phyloP scores from a whole-genome alignment of 2,113 vertebrate species.

The Suricata suricatta region DNA sequence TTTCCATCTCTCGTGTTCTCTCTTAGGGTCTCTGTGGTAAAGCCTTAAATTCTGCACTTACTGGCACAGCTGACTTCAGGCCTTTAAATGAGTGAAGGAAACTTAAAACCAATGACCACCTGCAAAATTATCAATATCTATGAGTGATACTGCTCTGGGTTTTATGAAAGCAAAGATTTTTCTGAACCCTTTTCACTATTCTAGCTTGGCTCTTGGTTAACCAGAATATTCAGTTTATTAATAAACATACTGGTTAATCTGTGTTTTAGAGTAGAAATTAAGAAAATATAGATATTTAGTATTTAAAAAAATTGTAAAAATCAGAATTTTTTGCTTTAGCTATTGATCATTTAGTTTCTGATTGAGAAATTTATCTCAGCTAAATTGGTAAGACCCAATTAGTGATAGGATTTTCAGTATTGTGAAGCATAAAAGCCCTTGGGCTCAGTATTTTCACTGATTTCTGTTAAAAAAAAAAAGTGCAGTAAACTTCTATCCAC shows the following conservation, averaged over 20 bases:
- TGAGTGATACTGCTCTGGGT: not conserved
- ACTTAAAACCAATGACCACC: not conserved
- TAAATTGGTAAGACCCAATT: not conserved
- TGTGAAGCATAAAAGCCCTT: not conserved
- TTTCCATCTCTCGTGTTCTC: not conserved
- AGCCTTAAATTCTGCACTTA: not conserved
- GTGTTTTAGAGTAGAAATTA: slow-evolving; percentile 8
- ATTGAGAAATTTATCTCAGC: not conserved
- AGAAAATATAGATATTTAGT: not conserved
- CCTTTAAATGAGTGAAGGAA: not conserved
- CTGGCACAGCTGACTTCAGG: not conserved
- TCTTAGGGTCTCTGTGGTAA: not conserved
- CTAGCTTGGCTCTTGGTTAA: not conserved
- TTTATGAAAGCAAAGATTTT: slow-evolving; percentile 7
- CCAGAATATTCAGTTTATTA: not conserved
- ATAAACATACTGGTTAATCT: slow-evolving; percentile 33
- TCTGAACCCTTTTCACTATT: not conserved
- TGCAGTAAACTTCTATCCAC: not conserved
- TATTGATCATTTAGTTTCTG: not conserved
- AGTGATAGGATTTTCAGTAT: not conserved
- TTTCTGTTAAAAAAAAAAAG: not conserved
- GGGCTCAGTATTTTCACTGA: not conserved
- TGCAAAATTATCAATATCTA: not conserved
- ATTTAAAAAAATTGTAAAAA: not conserved
- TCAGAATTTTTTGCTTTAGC: not conserved